Evolutionary conservation across 2,113 vertebrate genomes (phyloP).

Genomic region (Syngnathoides biaculeatus): DNA sequence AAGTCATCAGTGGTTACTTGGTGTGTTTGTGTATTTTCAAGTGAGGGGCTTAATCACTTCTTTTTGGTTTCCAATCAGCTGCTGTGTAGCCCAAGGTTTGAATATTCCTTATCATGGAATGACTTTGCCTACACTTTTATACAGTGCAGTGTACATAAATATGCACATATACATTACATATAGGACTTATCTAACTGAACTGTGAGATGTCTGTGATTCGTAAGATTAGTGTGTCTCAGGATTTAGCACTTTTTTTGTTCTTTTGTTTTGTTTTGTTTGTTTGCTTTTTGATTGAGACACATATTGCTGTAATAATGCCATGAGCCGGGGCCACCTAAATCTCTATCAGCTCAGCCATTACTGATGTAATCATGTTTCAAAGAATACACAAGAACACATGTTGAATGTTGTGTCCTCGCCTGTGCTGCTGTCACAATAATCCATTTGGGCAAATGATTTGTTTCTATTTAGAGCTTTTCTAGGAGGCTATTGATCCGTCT

Average conservation of each 20-base stretch:
- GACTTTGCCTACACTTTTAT: no score
- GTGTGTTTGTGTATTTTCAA: no score
- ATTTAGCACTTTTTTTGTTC: not conserved
- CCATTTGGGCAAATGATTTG: slow-evolving; percentile 42
- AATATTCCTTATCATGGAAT: no score
- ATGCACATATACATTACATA: not conserved
- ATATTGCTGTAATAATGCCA: not conserved
- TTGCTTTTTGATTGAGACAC: not conserved
- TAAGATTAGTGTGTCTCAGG: not conserved
- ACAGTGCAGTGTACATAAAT: no score
- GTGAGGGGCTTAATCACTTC: no score
- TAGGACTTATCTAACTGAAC: not conserved
- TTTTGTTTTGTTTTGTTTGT: not conserved
- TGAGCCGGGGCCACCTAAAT: not conserved
- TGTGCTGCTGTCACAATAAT: slow-evolving; percentile 18
- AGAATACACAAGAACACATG: slow-evolving; percentile 27
- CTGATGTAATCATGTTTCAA: slow-evolving; percentile 13
- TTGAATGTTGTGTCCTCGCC: slow-evolving; percentile 23
- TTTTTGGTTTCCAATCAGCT: no score
- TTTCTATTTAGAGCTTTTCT: slow-evolving; percentile 39
- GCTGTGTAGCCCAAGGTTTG: no score
- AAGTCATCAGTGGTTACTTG: not conserved
- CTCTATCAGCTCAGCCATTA: slow-evolving; percentile 13
- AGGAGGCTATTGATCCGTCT: slow-evolving; percentile 46
- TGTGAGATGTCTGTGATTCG: not conserved